Evolutionary conservation across 1,140 invertebrate species (phyloP), one percentile per base, ranked within the genome.

Genomic region (Atta colombica): DNA sequence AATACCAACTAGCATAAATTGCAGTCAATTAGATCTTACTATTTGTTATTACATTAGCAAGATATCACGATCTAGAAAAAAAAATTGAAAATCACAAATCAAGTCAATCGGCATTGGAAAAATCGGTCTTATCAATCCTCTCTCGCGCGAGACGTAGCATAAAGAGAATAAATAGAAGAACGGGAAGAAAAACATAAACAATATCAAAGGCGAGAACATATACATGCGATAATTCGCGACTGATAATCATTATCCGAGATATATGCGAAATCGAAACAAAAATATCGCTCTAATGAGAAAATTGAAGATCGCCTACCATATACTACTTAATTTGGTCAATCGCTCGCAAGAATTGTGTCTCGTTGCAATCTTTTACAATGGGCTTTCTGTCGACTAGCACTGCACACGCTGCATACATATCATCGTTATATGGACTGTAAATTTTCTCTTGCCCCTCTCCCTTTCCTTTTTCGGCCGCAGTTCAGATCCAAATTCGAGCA

Each of bases 111-210:
- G 35, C 51, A 35, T 77, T 35, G 21, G 25, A 28, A 28, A 35
- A 85, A 53, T 53, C 31, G 49, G 3, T 12, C 31, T 12, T 53
- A 25, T 85, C 45, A 53, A 8, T 61, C 25, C 35, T 65, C 16
- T 72, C 28, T 5, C 2, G 45, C 3, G 16, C 6, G 35, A 84
- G 16, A 66, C 31, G 49, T 14, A 21, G 28, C 18, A n/a, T 80
- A 60, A 53, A 69, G 3, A 25, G 14, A 69, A 86, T 86, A 35
- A 61, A 81, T 80, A 68, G 53, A 12, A 65, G 5, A 80, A 49
- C 10, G 4, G 25, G 6, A 55, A 85, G 21, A 12, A 77, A 55
- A 16, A 28, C 28, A 28, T 18, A 60, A 31, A 45, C 14, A 28
- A 55, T 61, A 81, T 25, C 35, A 58, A 4, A 66, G 39, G 28